A percentile compares a stretch with the other conserved stretches of the same genome.
Evolutionary conservation across 2,113 vertebrate species (phyloP).

Genomic region (Notothenia coriiceps): DNA sequence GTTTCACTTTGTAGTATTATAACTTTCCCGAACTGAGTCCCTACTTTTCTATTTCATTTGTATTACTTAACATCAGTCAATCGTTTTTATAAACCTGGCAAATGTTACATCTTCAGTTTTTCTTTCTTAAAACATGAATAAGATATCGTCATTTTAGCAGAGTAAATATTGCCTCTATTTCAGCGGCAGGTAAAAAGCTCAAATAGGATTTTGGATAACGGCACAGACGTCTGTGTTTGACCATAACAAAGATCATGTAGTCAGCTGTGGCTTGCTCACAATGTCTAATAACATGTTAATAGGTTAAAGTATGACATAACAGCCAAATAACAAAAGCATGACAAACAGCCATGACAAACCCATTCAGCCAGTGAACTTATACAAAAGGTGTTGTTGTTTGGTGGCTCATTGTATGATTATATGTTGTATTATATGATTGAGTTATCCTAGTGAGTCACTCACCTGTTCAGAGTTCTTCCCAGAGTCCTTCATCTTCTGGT

Average conservation of each 20-base stretch:
- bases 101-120: background rate
- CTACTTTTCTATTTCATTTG: background rate
- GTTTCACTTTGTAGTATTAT: no score
- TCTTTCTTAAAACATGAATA: background rate
- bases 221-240: background rate
- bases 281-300: background rate
- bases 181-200: background rate
- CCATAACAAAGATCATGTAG: no score
- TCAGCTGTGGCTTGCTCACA: background rate
- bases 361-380: background rate
- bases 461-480: slow-evolving; percentile 56
- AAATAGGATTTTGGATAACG: background rate
- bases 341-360: background rate
- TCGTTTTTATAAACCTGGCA: background rate
- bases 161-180: background rate
- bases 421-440: background rate
- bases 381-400: background rate
- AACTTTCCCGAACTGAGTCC: no score
- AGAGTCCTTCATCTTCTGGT: slow-evolving; percentile 6
- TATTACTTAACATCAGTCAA: background rate
- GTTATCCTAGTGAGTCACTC: slow-evolving; percentile 25
- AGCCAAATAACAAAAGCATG: background rate
- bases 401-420: background rate
- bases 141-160: slow-evolving; percentile 3
- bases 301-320: background rate